Percentiles rank a stretch among this genome's conserved stretches.
Evolutionary conservation across 2,113 vertebrate species (phyloP).

Genomic region (Cichladusa arquata): DNA sequence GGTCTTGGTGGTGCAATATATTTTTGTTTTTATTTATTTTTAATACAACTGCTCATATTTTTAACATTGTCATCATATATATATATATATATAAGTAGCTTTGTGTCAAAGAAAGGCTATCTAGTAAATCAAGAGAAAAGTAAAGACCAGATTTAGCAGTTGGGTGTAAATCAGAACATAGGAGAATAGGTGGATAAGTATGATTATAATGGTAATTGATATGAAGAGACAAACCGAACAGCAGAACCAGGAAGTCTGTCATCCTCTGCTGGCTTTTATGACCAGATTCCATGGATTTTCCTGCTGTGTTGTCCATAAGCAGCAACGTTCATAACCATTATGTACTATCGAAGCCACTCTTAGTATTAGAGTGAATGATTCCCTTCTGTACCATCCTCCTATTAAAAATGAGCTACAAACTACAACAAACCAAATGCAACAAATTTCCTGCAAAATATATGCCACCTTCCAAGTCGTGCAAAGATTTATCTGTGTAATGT

Average conservation of each 20-base stretch:
- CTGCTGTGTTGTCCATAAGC: background rate
- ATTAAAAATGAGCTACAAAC: slow-evolving; percentile 18
- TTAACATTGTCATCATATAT: background rate
- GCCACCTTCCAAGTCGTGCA: background rate
- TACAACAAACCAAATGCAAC: background rate
- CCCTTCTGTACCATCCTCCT: background rate
- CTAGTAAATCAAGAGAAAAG: background rate
- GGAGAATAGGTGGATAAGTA: background rate
- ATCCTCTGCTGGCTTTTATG: background rate
- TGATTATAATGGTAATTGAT: background rate
- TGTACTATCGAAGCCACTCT: background rate
- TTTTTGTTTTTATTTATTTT: background rate
- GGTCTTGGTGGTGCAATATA: background rate
- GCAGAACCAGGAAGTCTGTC: background rate
- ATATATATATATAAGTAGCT: background rate
- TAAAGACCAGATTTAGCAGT: background rate
- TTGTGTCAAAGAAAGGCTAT: background rate
- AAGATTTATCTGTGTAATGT: background rate
- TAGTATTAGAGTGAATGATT: background rate
- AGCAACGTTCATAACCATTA: background rate
- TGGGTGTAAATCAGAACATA: background rate
- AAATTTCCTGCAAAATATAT: background rate
- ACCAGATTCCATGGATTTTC: background rate
- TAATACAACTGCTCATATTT: background rate
- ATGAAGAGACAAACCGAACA: background rate